phyloP scores from a whole-genome alignment of 2,113 vertebrate species.

The Emydura subglobosa region DNA sequence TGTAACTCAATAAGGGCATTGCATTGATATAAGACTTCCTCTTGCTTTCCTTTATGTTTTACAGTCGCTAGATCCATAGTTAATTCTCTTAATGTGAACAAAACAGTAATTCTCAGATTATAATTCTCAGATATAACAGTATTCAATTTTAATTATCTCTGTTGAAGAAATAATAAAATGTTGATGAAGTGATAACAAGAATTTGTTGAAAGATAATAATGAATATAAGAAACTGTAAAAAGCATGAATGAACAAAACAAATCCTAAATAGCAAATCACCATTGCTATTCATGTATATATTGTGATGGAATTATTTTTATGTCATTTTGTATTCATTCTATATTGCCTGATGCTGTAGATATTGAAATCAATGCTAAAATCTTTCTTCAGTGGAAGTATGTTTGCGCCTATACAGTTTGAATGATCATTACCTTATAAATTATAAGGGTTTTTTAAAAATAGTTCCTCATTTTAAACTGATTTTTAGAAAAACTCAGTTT shows the following conservation, averaged over 20 bases:
- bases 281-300: neutral
- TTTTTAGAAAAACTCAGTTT: neutral
- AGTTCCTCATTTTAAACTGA: conserved; percentile 1
- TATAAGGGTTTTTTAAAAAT: neutral
- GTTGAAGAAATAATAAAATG: conserved; percentile 62
- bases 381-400: neutral
- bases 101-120: conserved; percentile 12
- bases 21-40: neutral
- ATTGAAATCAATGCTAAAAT: neutral
- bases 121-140: conserved; percentile 61
- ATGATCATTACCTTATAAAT: neutral
- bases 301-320: neutral
- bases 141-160: conserved; percentile 53
- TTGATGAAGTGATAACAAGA: conserved; percentile 68
- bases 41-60: conserved; percentile 14
- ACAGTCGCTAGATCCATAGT: neutral
- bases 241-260: conserved; percentile 38
- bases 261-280: neutral
- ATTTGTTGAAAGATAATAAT: conserved; percentile 43
- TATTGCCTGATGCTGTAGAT: neutral
- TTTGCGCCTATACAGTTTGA: neutral
- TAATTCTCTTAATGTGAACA: neutral
- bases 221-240: conserved; percentile 49
- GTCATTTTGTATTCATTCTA: neutral
- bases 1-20: rapidly evolving